Evolutionary conservation across 1,140 invertebrate species (phyloP).

Genomic region (Cataglyphis hispanica): DNA sequence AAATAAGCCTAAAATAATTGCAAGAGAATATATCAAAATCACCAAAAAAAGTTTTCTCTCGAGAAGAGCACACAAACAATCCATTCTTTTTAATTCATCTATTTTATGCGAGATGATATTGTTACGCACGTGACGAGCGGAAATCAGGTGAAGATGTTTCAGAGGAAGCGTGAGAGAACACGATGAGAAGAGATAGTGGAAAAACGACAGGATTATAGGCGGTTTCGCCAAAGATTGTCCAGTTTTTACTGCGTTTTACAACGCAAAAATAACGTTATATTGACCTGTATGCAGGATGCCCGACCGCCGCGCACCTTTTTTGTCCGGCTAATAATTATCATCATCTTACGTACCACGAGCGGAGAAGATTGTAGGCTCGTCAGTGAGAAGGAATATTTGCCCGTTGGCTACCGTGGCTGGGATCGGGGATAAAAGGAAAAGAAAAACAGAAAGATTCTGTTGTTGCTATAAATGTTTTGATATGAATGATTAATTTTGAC

Average conservation of each 20-base stretch:
- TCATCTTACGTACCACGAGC: conserved; percentile 34
- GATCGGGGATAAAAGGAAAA: neutral
- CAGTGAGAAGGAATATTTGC: conserved; percentile 45
- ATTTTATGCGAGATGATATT: neutral
- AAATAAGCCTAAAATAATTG: neutral
- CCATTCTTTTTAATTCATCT: neutral
- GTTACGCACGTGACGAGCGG: neutral
- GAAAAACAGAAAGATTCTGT: neutral
- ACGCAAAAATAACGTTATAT: conserved; percentile 54
- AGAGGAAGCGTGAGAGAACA: neutral
- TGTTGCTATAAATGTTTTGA: conserved; percentile 9
- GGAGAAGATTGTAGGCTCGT: neutral
- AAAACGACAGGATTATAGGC: neutral
- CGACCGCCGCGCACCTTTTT: conserved; percentile 34
- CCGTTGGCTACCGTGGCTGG: conserved; percentile 26
- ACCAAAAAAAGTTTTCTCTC: neutral
- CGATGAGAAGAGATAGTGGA: neutral
- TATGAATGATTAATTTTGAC: conserved; percentile 29
- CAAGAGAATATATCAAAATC: neutral
- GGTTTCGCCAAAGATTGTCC: conserved; percentile 23
- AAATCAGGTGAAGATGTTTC: conserved; percentile 28
- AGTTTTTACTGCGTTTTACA: conserved; percentile 53
- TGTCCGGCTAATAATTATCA: conserved; percentile 48
- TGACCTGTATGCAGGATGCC: conserved; percentile 52
- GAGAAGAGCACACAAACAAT: neutral